Evolutionary conservation across 2,888 invertebrate species (phyloP).

Genomic region (Monoplex corrugatus): DNA sequence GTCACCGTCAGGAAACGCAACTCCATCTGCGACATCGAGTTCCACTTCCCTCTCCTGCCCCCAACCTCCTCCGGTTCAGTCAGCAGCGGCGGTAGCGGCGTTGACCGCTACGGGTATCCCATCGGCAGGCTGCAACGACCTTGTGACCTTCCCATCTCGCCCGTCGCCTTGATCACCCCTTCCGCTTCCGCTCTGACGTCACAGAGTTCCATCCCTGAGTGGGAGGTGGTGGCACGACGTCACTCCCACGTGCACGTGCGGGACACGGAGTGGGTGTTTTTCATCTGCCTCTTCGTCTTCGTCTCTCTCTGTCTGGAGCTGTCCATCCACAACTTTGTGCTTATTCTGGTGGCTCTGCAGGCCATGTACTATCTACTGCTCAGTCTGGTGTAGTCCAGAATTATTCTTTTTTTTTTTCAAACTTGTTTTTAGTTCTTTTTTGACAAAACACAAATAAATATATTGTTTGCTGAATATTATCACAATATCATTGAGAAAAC

Average conservation of each 20-base stretch:
- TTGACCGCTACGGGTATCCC: not conserved
- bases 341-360: slow-evolving; percentile 38
- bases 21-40: slow-evolving; percentile 49
- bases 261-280: slow-evolving; percentile 41
- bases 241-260: slow-evolving; percentile 41
- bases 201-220: slow-evolving; percentile 41
- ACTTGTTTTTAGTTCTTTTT: not conserved
- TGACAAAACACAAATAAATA: too few species aligned
- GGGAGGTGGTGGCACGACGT: slow-evolving; percentile 41
- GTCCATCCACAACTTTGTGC: slow-evolving; percentile 39
- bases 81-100: too few species aligned
- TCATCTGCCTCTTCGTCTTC: slow-evolving; percentile 45
- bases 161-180: not conserved
- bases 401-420: not conserved
- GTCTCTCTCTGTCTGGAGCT: slow-evolving; percentile 38
- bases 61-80: not conserved
- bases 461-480: too few species aligned
- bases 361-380: slow-evolving; percentile 42
- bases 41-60: slow-evolving; percentile 43
- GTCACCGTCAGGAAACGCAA: slow-evolving; percentile 40
- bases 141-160: slow-evolving; percentile 42
- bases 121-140: slow-evolving; percentile 21
- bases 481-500: too few species aligned
- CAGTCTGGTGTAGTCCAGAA: slow-evolving; percentile 5
- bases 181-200: slow-evolving; percentile 40